Percentiles rank a stretch among this genome's conserved stretches.
These are phyloP conservation scores for Microtus montanus DNA, from an alignment of 2,113 vertebrate species.

Conservation along the genomic window DNA sequence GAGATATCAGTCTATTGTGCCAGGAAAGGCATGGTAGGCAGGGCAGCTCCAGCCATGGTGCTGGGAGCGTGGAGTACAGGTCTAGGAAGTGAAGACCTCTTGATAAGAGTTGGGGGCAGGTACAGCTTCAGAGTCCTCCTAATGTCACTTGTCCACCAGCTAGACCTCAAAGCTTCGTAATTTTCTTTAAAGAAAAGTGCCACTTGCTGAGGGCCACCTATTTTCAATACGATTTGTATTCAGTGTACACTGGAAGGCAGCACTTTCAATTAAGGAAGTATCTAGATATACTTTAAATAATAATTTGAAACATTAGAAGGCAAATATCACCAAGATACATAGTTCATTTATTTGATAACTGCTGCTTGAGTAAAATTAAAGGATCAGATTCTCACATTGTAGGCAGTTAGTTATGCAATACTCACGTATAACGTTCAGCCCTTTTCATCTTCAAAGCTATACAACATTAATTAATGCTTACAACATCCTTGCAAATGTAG, in stretches of 20 bases:
- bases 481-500: slow-evolving; percentile 63
- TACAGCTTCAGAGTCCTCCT: background rate
- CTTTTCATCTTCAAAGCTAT: slow-evolving; percentile 75
- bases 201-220: background rate
- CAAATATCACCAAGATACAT: slow-evolving; percentile 51
- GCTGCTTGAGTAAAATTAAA: slow-evolving; percentile 73
- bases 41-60: background rate
- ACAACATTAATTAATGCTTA: slow-evolving; percentile 67
- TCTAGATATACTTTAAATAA: slow-evolving; percentile 42
- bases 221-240: background rate
- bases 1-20: background rate
- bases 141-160: background rate
- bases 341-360: slow-evolving; percentile 58
- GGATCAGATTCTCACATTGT: slow-evolving; percentile 61
- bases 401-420: slow-evolving; percentile 67
- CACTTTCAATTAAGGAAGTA: slow-evolving; percentile 32
- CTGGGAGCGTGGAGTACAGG: background rate
- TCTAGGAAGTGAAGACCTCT: background rate
- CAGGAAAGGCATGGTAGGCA: background rate
- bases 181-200: background rate
- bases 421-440: slow-evolving; percentile 28
- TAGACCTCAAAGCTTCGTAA: background rate
- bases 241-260: background rate
- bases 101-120: background rate
- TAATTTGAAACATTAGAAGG: slow-evolving; percentile 42